Evolutionary conservation across 2,113 vertebrate species (phyloP).

Genomic region (Myodes glareolus): DNA sequence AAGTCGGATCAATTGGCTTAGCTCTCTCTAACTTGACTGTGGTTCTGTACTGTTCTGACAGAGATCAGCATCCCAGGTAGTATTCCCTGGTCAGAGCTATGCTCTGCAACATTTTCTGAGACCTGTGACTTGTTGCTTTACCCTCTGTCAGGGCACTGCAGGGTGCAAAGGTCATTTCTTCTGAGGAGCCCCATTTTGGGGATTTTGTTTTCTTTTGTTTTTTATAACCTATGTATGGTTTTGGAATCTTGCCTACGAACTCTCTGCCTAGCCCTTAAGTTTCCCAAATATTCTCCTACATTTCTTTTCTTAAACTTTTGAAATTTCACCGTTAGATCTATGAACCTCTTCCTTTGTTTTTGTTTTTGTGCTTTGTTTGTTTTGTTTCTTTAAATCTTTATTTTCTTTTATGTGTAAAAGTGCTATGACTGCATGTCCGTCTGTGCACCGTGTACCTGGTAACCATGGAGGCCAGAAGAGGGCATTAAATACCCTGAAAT

Average conservation of each 20-base stretch:
- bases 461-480: background rate
- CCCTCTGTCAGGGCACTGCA: background rate
- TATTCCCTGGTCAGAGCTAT: accelerated
- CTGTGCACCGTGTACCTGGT: background rate
- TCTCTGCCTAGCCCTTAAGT: background rate
- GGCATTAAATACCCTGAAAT: background rate
- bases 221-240: no score
- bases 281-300: background rate
- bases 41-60: background rate
- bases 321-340: background rate
- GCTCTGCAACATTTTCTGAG: no score
- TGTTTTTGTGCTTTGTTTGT: background rate
- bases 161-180: background rate
- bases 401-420: background rate
- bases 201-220: background rate
- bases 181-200: accelerated
- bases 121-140: background rate
- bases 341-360: no score
- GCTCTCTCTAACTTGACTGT: background rate
- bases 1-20: background rate
- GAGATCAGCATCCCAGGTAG: background rate
- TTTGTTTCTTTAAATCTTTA: background rate
- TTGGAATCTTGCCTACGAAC: background rate
- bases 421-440: background rate
- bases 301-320: background rate